Conservation (phyloP, 2,888 invertebrate genomes). For the Agelastica alni region DNA sequence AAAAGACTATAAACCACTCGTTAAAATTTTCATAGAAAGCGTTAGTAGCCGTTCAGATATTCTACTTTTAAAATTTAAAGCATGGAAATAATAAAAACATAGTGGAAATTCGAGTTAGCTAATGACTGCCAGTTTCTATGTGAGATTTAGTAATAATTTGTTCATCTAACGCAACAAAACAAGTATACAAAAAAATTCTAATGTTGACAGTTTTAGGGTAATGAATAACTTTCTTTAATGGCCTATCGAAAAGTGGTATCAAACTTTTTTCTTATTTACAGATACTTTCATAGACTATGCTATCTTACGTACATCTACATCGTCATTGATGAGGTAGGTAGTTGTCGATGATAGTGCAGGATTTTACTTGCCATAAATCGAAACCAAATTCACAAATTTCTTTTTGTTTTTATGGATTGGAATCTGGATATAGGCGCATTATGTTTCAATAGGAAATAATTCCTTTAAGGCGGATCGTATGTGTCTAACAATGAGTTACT, state of each 20-base stretch:
- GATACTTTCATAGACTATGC: no score
- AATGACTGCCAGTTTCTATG: no score
- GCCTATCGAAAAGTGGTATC: no score
- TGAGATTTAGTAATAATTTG: no score
- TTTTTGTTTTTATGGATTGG: slow-evolving; percentile 81
- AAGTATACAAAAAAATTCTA: no score
- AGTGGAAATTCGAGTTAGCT: slow-evolving; percentile 7
- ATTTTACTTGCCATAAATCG: slow-evolving; percentile 97
- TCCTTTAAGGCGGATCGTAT: neutral
- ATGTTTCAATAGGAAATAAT: no score
- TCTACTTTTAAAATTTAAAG: slow-evolving; percentile 19
- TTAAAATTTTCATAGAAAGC: slow-evolving; percentile 19
- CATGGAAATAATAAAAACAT: slow-evolving; percentile 8
- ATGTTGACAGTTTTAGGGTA: no score
- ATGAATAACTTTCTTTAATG: no score
- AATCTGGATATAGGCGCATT: no score
- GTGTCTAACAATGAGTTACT: slow-evolving; percentile 2
- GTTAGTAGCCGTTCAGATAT: slow-evolving; percentile 4
- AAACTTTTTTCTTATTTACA: no score
- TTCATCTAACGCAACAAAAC: no score
- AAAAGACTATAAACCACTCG: slow-evolving; percentile 15
- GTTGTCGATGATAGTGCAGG: slow-evolving; percentile 99
- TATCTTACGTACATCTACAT: no score
- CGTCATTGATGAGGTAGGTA: slow-evolving; percentile 91
- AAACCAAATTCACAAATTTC: slow-evolving; percentile 93